Base-by-base conservation (phyloP, 2,113 vertebrate genomes). In the Gnathonemus echidnorhynchus region DNA sequence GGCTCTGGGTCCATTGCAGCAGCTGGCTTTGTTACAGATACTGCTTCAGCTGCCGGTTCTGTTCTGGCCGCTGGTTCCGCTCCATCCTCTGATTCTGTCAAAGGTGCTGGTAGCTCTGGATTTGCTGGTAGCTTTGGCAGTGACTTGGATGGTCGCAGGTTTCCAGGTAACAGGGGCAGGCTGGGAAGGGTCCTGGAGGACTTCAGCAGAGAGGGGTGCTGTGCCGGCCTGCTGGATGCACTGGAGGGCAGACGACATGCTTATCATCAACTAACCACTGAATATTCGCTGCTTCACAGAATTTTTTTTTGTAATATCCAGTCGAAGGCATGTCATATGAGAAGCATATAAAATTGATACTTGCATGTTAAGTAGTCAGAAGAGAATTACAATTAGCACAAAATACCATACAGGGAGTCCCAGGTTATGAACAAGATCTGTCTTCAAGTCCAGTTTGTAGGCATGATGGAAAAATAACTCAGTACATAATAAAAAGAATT, bases 91-190 rank as follows among this genome's bases (percentile, higher is more conserved):
- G 35, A n/a, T 13, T 90, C 70, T 21, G 48, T 88, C 56, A 53
- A 48, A 27, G 39, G n/a, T 46, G 53, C 1, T 1, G 88, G 86
- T 46, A 87, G 77, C 89, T 91, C 90, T 19, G 24, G 83, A 53
- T 52, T 85, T 53, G 53, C 24, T 86, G 95, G 95, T 88, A 89
- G 93, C 84, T 95, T 96, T 3, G 93, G 91, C 49, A 96, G 95
- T 92, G 93, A 93, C 95, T 95, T 97, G 90, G 93, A 50, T 19
- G 97, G 98, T 42, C 98, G 96, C 88, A 98, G 94, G 93, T 99
- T 99, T 92, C 98, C 98, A 5, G 97, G 95, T 46, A 95, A 97
- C 8, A 95, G 94, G 91, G 95, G 95, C 27, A 94, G 93, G 52
- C 85, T 92, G 92, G 91, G 92, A 0, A 96, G 94, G 91, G 97